Conservation (phyloP, 92 coral and sea anemone species). For the Ricordea florida region DNA sequence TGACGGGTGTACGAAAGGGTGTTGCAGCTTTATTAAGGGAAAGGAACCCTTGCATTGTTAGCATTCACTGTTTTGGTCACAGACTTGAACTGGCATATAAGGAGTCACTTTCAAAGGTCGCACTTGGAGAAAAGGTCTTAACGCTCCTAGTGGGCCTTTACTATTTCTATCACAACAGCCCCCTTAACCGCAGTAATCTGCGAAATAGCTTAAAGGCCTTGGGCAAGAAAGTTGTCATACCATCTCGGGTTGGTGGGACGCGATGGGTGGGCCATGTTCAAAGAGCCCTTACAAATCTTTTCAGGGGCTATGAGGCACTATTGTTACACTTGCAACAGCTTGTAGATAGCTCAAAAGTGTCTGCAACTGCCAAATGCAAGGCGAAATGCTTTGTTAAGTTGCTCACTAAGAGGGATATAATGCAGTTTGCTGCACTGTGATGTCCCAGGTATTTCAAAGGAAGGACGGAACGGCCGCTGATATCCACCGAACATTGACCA, state of each 20-base stretch:
- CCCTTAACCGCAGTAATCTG: neutral
- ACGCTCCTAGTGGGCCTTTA: conserved; percentile 16
- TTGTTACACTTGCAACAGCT: conserved; percentile 32
- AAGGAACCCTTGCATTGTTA: neutral
- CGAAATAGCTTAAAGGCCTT: conserved; percentile 2
- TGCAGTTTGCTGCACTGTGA: conserved; percentile 2
- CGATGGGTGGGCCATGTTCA: conserved; percentile 28
- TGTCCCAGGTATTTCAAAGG: conserved; percentile 11
- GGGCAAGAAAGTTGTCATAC: conserved; percentile 8
- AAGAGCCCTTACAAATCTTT: conserved; percentile 19
- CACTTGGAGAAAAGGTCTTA: conserved; percentile 4
- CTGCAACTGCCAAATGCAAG: conserved; percentile 24
- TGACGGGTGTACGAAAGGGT: conserved; percentile 3
- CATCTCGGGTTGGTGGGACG: conserved; percentile 11
- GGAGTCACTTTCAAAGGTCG: conserved; percentile 4
- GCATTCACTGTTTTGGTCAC: conserved; percentile 25
- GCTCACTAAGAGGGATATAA: conserved; percentile 7
- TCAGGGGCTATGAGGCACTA: conserved; percentile 34
- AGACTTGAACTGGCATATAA: conserved; percentile 16
- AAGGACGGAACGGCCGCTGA: conserved; percentile 26
- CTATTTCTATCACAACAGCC: neutral
- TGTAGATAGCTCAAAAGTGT: neutral
- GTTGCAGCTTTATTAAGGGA: conserved; percentile 4
- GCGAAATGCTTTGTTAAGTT: conserved; percentile 25
- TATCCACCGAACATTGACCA: neutral